Evolutionary conservation across 2,113 vertebrate genomes (phyloP).

Genomic region (Lates calcarifer): DNA sequence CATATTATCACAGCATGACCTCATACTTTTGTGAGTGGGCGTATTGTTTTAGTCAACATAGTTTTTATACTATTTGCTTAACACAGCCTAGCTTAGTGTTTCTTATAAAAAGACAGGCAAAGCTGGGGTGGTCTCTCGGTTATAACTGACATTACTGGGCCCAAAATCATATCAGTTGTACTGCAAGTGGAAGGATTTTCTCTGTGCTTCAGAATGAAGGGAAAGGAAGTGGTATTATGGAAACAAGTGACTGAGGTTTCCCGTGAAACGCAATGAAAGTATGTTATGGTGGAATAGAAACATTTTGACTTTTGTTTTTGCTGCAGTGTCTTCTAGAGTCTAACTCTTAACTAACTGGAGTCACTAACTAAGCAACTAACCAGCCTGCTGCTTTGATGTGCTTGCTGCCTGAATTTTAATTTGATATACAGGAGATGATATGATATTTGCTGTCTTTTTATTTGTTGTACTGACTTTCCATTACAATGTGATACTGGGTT

Average conservation of each 20-base stretch:
- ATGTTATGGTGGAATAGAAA: constrained; percentile 6
- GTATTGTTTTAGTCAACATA: background rate
- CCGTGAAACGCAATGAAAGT: constrained; percentile 30
- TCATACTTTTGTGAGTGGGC: background rate
- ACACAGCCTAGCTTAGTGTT: background rate
- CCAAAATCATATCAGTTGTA: background rate
- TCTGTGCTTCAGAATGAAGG: constrained; percentile 7
- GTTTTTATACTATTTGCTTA: background rate
- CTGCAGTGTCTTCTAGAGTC: constrained; percentile 11
- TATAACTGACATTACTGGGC: constrained; percentile 11
- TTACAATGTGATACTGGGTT: background rate
- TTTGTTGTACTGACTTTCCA: constrained; percentile 12
- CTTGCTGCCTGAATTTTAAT: constrained; percentile 21
- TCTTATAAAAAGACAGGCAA: background rate
- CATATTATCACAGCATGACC: background rate
- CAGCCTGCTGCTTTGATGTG: constrained; percentile 21
- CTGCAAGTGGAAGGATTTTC: constrained; percentile 4
- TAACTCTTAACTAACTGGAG: no score
- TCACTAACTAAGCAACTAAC: constrained; percentile 12
- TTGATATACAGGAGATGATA: background rate
- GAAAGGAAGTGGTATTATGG: constrained; percentile 49
- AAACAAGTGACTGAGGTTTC: constrained; percentile 30
- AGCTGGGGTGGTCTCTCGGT: background rate
- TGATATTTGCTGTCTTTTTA: background rate
- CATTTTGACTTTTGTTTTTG: background rate